Conservation (phyloP, 2,797 vertebrate species). For the Pipistrellus pipistrellus region DNA sequence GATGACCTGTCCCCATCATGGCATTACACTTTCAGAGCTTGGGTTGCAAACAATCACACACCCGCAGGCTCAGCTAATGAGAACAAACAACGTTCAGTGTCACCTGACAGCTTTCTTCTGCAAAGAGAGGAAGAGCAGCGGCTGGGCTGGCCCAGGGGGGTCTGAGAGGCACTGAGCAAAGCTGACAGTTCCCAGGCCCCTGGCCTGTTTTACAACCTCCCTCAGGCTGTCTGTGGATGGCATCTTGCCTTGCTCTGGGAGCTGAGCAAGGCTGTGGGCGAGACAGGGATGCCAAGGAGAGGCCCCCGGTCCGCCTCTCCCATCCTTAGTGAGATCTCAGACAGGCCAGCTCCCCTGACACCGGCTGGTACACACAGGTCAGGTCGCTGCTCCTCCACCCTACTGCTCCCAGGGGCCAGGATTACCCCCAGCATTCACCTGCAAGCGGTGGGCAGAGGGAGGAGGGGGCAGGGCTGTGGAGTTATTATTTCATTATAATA, state of each 20-base stretch:
- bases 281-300: neutral
- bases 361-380: fast-evolving
- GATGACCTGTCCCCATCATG: neutral
- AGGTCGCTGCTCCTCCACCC: neutral
- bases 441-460: neutral
- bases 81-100: constrained; percentile 62
- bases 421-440: neutral
- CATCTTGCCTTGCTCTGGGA: neutral
- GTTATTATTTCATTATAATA: neutral
- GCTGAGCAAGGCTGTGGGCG: neutral
- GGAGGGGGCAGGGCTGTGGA: neutral
- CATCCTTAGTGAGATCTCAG: neutral
- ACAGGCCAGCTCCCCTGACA: neutral
- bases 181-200: neutral
- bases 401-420: too few relatives aligned
- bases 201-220: neutral
- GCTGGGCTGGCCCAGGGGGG: constrained; percentile 19
- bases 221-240: neutral
- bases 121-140: constrained; percentile 38
- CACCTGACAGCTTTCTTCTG: constrained; percentile 50
- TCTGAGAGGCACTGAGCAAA: neutral
- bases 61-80: constrained; percentile 60
- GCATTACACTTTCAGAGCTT: neutral
- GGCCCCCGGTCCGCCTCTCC: fast-evolving
- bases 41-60: constrained; percentile 40